Evolutionary conservation across 2,888 invertebrate species (phyloP).

Genomic region (Barypeithes pellucidus): DNA sequence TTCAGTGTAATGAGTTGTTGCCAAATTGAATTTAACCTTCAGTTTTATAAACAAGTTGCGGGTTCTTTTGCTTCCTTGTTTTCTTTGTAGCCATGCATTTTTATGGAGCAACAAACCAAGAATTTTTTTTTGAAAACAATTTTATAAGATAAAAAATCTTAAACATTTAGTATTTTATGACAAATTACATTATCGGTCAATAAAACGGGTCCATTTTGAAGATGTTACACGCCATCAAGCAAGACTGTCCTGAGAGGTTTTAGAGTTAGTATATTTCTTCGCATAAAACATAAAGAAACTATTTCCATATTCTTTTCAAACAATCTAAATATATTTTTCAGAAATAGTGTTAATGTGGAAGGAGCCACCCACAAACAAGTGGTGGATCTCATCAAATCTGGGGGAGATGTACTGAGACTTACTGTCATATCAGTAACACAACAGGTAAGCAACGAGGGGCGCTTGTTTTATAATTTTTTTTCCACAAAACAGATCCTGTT

Average conservation of each 20-base stretch:
- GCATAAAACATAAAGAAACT: too few species aligned
- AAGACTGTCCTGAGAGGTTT: too few species aligned
- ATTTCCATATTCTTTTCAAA: too few species aligned
- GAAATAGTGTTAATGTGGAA: slow-evolving; percentile 98
- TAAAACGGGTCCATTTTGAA: too few species aligned
- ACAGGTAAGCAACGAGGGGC: slow-evolving; percentile 75
- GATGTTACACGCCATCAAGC: too few species aligned
- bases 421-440: slow-evolving; percentile 97
- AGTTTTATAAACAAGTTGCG: neutral
- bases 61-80: slow-evolving; percentile 6
- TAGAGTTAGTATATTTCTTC: too few species aligned
- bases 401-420: slow-evolving; percentile 95
- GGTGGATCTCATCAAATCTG: slow-evolving; percentile 98
- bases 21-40: slow-evolving; percentile 18
- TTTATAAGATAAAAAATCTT: neutral
- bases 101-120: too few species aligned
- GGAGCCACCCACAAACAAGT: slow-evolving; percentile 99
- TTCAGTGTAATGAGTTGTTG: neutral
- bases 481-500: too few species aligned
- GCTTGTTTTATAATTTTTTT: too few species aligned
- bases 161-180: too few species aligned
- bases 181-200: too few species aligned
- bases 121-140: neutral
- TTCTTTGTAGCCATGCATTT: neutral
- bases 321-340: slow-evolving; percentile 72